Conservation (phyloP, 2,888 invertebrate genomes). For the Aromia moschata region DNA sequence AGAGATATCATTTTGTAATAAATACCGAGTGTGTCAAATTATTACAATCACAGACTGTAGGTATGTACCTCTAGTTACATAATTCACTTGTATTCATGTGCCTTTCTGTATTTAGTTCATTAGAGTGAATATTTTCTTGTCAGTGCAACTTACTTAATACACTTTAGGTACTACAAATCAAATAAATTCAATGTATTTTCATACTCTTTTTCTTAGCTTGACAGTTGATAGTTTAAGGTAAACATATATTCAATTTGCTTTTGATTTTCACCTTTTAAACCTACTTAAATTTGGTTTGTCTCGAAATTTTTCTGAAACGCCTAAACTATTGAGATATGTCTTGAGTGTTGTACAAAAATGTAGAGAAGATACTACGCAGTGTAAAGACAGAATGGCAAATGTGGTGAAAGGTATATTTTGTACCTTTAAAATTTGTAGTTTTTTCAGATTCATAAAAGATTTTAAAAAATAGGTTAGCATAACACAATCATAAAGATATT, state of each 20-base stretch:
- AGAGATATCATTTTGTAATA: constrained; percentile 7
- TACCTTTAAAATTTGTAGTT: too few species aligned
- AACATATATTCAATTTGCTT: too few species aligned
- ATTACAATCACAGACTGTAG: constrained; percentile 41
- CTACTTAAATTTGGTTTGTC: too few species aligned
- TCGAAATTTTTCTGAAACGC: not conserved
- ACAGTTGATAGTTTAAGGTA: not conserved
- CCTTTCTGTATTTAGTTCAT: constrained; percentile 39
- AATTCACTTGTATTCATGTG: constrained; percentile 43
- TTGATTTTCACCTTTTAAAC: too few species aligned
- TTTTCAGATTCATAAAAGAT: too few species aligned
- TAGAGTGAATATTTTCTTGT: not conserved
- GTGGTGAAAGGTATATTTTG: not conserved
- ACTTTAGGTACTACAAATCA: not conserved
- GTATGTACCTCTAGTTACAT: constrained; percentile 25
- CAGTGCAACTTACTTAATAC: constrained; percentile 4
- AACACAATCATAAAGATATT: too few species aligned
- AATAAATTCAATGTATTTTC: constrained; percentile 6
- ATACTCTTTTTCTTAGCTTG: not conserved
- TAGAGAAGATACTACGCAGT: too few species aligned
- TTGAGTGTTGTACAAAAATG: too few species aligned
- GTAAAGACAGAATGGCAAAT: not conserved
- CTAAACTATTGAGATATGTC: too few species aligned
- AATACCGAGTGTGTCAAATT: constrained; percentile 42
- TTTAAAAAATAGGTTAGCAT: too few species aligned